Base-by-base conservation (phyloP, 2,113 vertebrate species). In the Takifugu flavidus region DNA sequence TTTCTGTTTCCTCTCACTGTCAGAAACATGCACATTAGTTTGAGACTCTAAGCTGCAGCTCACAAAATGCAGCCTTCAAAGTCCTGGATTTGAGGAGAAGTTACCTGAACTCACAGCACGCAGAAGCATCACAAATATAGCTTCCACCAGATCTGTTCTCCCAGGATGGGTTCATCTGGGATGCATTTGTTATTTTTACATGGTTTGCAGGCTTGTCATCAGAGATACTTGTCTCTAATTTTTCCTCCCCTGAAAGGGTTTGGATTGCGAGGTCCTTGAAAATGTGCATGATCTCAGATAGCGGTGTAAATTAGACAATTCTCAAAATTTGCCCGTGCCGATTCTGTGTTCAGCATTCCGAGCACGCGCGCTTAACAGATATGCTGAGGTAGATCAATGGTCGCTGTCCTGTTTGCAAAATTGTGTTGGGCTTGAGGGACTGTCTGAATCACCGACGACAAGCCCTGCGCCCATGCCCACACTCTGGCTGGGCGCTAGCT, bases 341-440 rank as follows among this genome's bases (percentile, higher is more conserved):
- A 76, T 53, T 64, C 55, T 58, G 45, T 46, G 39, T 72, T 84
- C 78, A 49, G 63, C 73, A 83, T 84, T 74, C 83, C 49, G 29
- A 25, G 59, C 75, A 78, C 77, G 71, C 6, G 12, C 43, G 1
- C 44, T 62, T 27, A 52, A 58, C 72, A 75, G 75, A 79, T 82
- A 73, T 75, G 81, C 78, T 61, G 79, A 84, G 82, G 78, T 67
- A 71, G 54, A 77, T 69, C 50, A 52, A 65, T 65, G 65, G 65
- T 69, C 52, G 74, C 75, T 70, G 63, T 83, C 82, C 73, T 79
- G 70, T 56, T 56, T 25, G 63, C 70, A 79, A 82, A 80, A 86
- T 79, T 81, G 78, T 68, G 79, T 74, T 83, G 76, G 74, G 70
- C 78, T 76, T 85, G 67, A 82, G 86, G 82, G 79, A 81, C 77